Base-by-base conservation (phyloP, 2,797 vertebrate genomes). In the Eutrigla gurnardus region DNA sequence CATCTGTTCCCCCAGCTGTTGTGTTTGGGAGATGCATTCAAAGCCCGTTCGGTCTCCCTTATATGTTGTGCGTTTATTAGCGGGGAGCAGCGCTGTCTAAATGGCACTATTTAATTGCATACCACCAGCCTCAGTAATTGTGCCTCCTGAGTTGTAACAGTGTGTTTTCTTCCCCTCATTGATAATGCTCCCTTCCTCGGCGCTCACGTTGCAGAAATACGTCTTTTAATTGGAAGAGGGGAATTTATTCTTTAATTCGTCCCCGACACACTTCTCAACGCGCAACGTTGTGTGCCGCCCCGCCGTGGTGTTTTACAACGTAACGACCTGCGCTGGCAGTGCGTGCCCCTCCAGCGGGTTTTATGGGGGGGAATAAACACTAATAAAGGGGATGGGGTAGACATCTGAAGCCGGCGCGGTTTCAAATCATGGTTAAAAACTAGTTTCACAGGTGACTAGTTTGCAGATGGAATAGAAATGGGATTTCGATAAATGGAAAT, bases 401-500 rank as follows among this genome's bases (percentile, higher is more conserved):
- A 82, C 81, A 77, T 74, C 80, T 64, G 43, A 78, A 81, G 86
- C 81, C 76, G 33, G 68, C 2, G 74, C 65, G 52, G 88, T 83
- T 86, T 86, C 80, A 89, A 88, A 86, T 83, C 81, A 74, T 90
- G 86, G 92, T 94, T 93, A 89, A 92, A 94, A 93, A 90, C 93
- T 92, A 93, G 91, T 94, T 93, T 94, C 93, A 94, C 93, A 94
- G 90, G 93, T 92, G 92, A 92, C 91, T 90, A 90, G 92, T 88
- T 90, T 85, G 86, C 89, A 89, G 92, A 93, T 92, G 89, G 91
- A 91, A 92, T 80, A 88, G 83, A 88, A 93, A 94, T 94, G 78
- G 90, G 85, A 92, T 93, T 93, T 93, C 87, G 72, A 93, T 93
- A 92, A 92, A 94, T 91, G 87, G 80, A 91, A 95, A 94, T 86